Conservation (phyloP, 2,888 invertebrate species). For the Hyposoter didymator region DNA sequence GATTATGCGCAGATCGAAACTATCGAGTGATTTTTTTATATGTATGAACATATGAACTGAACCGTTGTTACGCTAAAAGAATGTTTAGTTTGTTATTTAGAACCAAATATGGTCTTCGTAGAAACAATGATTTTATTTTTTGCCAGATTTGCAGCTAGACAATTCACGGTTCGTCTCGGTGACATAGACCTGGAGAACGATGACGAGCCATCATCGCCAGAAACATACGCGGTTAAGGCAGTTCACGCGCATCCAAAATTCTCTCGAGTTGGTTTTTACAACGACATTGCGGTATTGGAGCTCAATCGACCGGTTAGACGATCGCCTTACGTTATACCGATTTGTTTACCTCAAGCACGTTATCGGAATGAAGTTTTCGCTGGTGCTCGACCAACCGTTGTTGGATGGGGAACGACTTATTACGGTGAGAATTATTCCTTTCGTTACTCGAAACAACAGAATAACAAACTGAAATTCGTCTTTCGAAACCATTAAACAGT, state of each 20-base stretch:
- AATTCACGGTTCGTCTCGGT: slow-evolving; percentile 95
- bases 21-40: not conserved
- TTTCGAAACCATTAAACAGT: too few species aligned
- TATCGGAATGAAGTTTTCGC: slow-evolving; percentile 88
- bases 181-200: slow-evolving; percentile 94
- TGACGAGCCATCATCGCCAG: slow-evolving; percentile 93
- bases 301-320: slow-evolving; percentile 90
- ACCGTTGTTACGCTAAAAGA: not conserved
- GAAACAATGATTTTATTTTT: not conserved
- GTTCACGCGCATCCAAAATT: slow-evolving; percentile 94
- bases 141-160: slow-evolving; percentile 92
- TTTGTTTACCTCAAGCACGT: slow-evolving; percentile 91
- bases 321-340: slow-evolving; percentile 94
- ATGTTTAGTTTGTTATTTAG: not conserved
- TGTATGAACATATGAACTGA: not conserved
- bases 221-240: slow-evolving; percentile 91
- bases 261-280: slow-evolving; percentile 96
- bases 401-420: slow-evolving; percentile 96
- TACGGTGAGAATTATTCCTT: slow-evolving; percentile 86
- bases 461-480: too few species aligned
- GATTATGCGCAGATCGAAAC: not conserved
- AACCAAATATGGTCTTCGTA: not conserved
- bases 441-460: not conserved
- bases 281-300: slow-evolving; percentile 95
- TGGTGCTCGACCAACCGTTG: slow-evolving; percentile 92